Evolutionary conservation across 2,888 invertebrate species (phyloP), one percentile per base, ranked within the genome.

Genomic region (Yponomeuta cagnagella): DNA sequence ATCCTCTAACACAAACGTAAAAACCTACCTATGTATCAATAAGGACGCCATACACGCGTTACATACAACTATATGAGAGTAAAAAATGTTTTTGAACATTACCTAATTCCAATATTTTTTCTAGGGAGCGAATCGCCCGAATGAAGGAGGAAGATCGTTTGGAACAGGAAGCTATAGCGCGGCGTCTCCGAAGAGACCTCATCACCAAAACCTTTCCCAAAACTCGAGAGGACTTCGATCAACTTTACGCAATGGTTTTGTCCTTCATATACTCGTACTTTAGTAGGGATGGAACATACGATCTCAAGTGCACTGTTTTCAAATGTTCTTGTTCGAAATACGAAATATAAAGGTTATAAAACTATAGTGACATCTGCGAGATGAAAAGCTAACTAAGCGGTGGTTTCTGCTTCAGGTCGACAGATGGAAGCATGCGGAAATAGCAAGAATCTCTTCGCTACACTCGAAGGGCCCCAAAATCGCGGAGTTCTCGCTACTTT

Each of bases 201-300:
- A 86, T 94, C 48, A 93, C 94, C 8, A 95, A 94, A 84, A 94
- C 94, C n/a, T 95, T 94, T 79, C 96, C 96, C 0, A 93, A 93
- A 76, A 94, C 94, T 6, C 93, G 94, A 72, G 93, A 94, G 76
- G 96, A 96, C 82, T 97, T 96, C 77, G 95, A 95, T 75, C 93
- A 96, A 87, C 86, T 97, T 1, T 96, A 95, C 79, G 93, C 94
- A 31, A 93, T 94, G 93, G 92, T 94, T 70, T 69, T 43, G 31
- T 52, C 15, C 12, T 12, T 65, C 48, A 37, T 43, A 70, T 63
- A 9, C 33, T 33, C 23, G 23, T 23, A 23, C 23, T 23, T 23
- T 23, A 23, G 23, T 23, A 23, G 23, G 23, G 23, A 23, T 23
- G 23, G 23, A 23, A 23, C 23, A 23, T 23, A 23, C 23, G 23